Evolutionary conservation across 2,113 vertebrate species (phyloP).

Genomic region (Cheirogaleus medius): DNA sequence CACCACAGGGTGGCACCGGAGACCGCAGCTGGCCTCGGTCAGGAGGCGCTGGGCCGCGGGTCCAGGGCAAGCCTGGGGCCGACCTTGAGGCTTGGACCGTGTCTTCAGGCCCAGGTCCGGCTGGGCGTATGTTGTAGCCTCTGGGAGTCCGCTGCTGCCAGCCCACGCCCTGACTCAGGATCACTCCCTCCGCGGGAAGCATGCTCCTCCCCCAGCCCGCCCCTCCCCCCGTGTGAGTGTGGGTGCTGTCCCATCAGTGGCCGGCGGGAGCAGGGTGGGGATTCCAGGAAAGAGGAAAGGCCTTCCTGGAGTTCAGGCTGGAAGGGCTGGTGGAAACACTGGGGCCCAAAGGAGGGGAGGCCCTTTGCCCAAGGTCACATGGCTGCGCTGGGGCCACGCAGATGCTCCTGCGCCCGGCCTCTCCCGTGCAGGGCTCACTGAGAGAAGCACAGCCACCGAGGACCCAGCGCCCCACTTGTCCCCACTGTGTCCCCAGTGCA

Average conservation of each 20-base stretch:
- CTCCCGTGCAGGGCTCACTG: background rate
- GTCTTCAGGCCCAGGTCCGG: background rate
- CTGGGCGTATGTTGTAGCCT: background rate
- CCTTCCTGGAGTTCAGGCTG: background rate
- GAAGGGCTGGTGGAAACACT: background rate
- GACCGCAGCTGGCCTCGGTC: constrained; percentile 33
- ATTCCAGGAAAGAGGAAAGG: background rate
- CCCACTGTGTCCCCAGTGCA: background rate
- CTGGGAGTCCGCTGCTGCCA: background rate
- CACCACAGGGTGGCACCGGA: constrained; percentile 83
- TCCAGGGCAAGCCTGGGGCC: background rate
- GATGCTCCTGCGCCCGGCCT: background rate
- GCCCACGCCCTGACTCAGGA: constrained; percentile 22
- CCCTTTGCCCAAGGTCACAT: background rate
- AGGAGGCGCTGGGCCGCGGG: background rate
- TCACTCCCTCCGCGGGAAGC: background rate
- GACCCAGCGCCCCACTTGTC: background rate
- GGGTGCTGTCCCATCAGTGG: background rate
- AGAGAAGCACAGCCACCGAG: too few relatives aligned
- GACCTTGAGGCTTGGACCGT: background rate
- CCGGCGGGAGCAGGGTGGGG: background rate
- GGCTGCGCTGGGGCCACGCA: background rate
- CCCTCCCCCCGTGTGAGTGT: background rate
- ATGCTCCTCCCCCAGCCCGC: background rate
- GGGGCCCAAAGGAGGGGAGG: background rate